phyloP scores from a whole-genome alignment of 2,888 invertebrate genomes.

The Thera britannica region DNA sequence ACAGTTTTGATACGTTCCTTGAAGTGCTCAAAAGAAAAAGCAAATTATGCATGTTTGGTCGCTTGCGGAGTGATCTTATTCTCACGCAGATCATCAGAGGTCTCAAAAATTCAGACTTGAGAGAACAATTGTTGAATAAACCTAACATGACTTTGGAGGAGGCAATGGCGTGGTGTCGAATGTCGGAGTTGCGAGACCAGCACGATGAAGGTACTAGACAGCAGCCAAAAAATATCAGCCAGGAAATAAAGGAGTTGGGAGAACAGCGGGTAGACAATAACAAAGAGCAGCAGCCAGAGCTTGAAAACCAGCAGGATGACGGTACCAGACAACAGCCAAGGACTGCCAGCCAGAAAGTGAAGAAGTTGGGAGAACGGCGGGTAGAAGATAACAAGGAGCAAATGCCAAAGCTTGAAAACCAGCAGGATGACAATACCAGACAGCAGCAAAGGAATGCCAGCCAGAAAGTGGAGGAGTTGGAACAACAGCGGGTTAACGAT shows the following conservation, averaged over 20 bases:
- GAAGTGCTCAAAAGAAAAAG: slow-evolving; percentile 31
- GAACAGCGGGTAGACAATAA: too few relatives aligned
- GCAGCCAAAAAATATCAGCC: slow-evolving; percentile 3
- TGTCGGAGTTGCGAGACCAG: slow-evolving; percentile 7
- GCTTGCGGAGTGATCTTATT: slow-evolving; percentile 32
- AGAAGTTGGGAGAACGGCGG: not conserved
- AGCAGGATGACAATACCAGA: too few relatives aligned
- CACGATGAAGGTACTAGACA: not conserved
- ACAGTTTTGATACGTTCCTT: slow-evolving; percentile 32
- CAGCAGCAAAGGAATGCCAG: not conserved
- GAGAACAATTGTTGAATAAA: slow-evolving; percentile 13
- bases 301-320: not conserved
- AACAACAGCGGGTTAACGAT: too few relatives aligned
- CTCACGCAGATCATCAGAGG: slow-evolving; percentile 40
- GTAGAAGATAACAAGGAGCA: not conserved
- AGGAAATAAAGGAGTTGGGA: not conserved
- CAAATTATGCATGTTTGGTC: slow-evolving; percentile 34
- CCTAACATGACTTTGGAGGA: slow-evolving; percentile 18
- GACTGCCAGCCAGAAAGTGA: not conserved
- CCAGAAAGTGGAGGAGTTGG: not conserved
- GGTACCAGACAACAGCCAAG: not conserved
- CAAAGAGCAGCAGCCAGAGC: not conserved
- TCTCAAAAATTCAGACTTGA: slow-evolving; percentile 28
- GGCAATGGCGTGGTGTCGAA: slow-evolving; percentile 23
- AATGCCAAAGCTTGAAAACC: not conserved